Evolutionary conservation across 2,113 vertebrate species (phyloP).

Genomic region (Scomber colias): DNA sequence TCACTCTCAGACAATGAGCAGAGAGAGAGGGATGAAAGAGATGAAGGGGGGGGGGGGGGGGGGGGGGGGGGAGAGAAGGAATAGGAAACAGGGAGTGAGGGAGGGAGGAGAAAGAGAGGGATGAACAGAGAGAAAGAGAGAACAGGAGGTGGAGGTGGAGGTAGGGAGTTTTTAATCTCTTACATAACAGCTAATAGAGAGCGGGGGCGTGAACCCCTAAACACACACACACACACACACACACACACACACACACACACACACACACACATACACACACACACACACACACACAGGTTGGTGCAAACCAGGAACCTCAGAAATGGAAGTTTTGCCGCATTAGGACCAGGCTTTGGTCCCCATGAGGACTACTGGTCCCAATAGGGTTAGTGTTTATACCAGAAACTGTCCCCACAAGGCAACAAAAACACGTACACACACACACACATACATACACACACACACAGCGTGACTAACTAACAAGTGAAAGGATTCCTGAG

Average conservation of each 20-base stretch:
- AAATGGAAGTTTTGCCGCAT: too few relatives aligned
- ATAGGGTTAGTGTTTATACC: too few relatives aligned
- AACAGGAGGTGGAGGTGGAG: not conserved
- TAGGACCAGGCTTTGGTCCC: too few relatives aligned
- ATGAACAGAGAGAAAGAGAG: not conserved
- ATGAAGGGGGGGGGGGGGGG: too few relatives aligned
- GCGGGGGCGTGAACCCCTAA: not conserved
- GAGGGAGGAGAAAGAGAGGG: not conserved
- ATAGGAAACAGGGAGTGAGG: not conserved
- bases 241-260: slow-evolving; percentile 25
- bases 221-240: slow-evolving; percentile 11
- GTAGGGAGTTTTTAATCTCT: slow-evolving; percentile 15
- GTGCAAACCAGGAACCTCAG: too few relatives aligned
- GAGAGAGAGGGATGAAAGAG: not conserved
- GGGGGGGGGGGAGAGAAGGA: not conserved
- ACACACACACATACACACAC: too few relatives aligned
- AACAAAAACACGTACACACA: too few relatives aligned
- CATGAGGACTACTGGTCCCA: too few relatives aligned
- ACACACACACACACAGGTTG: too few relatives aligned
- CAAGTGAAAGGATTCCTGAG: slow-evolving; percentile 3
- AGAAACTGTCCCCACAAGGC: too few relatives aligned
- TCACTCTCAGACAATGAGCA: not conserved
- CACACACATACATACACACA: too few relatives aligned
- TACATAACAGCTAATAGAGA: slow-evolving; percentile 16
- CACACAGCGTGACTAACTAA: slow-evolving; percentile 13